Percentiles rank a stretch among this genome's conserved stretches.
phyloP scores from a whole-genome alignment of 2,113 vertebrate genomes.

The Tetraodon nigroviridis region DNA sequence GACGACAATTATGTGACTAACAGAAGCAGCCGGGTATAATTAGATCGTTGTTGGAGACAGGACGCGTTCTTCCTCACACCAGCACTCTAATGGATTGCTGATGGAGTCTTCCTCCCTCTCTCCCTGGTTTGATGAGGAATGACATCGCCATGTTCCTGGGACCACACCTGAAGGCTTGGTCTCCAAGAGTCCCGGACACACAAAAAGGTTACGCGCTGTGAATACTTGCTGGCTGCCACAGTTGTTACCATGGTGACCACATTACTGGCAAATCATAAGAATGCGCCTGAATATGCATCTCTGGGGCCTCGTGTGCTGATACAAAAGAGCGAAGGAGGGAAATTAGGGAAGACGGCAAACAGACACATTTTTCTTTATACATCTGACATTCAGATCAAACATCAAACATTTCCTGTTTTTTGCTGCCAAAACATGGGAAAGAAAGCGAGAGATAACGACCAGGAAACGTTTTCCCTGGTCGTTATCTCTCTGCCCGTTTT shows the following conservation, averaged over 20 bases:
- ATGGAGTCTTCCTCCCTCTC: no score
- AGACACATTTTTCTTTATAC: slow-evolving; percentile 10
- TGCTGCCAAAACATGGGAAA: not conserved
- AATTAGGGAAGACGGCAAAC: no score
- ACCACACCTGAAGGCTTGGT: slow-evolving; percentile 57
- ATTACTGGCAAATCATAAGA: slow-evolving; percentile 38
- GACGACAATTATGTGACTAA: no score
- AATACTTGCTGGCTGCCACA: slow-evolving; percentile 22
- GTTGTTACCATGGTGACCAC: slow-evolving; percentile 36
- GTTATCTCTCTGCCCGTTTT: no score
- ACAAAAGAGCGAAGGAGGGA: not conserved
- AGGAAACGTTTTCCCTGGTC: no score
- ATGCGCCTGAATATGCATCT: slow-evolving; percentile 35
- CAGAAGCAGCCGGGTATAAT: no score
- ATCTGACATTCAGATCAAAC: no score
- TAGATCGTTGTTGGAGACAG: no score
- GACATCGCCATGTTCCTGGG: slow-evolving; percentile 28
- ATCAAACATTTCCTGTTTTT: slow-evolving; percentile 15
- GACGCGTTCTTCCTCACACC: slow-evolving; percentile 6
- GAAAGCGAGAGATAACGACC: not conserved
- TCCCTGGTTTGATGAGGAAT: slow-evolving; percentile 54
- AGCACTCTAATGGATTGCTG: slow-evolving; percentile 52
- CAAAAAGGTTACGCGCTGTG: slow-evolving; percentile 45
- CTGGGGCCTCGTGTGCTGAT: slow-evolving; percentile 9
- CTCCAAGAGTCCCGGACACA: slow-evolving; percentile 5